Conservation (phyloP, 2,113 vertebrate genomes). For the Onychostruthus taczanowskii region DNA sequence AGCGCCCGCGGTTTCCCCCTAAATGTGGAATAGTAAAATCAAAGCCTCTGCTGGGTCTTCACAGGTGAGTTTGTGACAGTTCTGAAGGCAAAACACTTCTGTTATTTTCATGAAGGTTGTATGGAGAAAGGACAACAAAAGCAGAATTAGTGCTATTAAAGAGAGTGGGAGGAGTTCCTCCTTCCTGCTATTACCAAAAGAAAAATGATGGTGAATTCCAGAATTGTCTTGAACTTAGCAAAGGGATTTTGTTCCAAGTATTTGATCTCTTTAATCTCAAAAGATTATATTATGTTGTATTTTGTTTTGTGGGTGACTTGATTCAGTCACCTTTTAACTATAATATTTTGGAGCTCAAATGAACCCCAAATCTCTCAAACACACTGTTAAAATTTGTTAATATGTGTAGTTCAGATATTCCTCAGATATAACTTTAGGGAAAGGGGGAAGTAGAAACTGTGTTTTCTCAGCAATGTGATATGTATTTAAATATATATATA, state of each 20-base stretch:
- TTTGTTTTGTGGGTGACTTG: background rate
- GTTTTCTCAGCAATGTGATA: background rate
- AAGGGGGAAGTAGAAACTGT: background rate
- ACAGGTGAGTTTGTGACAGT: background rate
- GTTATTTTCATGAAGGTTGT: background rate
- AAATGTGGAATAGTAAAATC: background rate
- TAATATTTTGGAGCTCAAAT: background rate
- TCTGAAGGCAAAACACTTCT: background rate
- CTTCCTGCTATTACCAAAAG: background rate
- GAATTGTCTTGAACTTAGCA: background rate
- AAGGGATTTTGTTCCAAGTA: background rate
- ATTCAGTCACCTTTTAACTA: background rate
- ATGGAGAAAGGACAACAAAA: background rate
- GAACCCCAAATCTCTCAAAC: background rate
- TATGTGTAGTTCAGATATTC: background rate
- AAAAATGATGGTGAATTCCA: background rate
- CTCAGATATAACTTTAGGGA: background rate
- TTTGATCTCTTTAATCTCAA: background rate
- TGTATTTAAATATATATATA: background rate
- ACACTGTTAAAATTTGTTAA: background rate
- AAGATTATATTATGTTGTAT: background rate
- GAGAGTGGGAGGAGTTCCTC: background rate
- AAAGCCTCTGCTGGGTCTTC: background rate
- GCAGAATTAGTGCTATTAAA: background rate
- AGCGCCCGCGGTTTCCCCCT: background rate